Evolutionary conservation across 2,888 invertebrate genomes (phyloP), one percentile per base, ranked within the genome.

Genomic region (Gibbula magus): DNA sequence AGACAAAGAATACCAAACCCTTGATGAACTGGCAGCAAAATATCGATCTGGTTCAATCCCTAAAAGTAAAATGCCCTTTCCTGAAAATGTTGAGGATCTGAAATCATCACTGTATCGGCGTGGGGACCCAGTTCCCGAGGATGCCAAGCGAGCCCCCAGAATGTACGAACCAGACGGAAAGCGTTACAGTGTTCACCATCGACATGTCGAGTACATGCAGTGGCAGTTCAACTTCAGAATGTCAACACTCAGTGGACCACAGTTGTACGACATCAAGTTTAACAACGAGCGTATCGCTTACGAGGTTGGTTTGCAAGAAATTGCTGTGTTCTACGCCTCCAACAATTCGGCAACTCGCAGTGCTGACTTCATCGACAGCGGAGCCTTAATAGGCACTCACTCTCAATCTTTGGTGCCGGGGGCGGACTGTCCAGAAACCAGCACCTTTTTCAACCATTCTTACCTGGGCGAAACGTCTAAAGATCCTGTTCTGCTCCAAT

Each of bases 141-240:
- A 83, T 22, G 77, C 80, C 7, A 77, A 87, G 73, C 80, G 84
- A n/a, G 87, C 88, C 8, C 79, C 79, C 88, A 32, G 76, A 16
- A 82, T 86, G 54, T 84, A 86, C 32, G 89, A 89, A 76, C 90
- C 90, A 1, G 88, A 88, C 39, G 91, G 91, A 0, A 87, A 88
- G 79, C 83, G 91, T 16, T 91, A 89, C 83, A 85, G 84, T 0
- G 85, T 91, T 0, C 76, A 86, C 20, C 89, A 88, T 10, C 85
- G 86, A 0, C 88, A 88, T 73, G 84, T 91, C 1, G 80, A 82
- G 7, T 91, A 89, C 80, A 83, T 89, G 83, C 88, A 86, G 16
- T 91, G 91, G 91, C 79, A 82, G 5, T 90, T 91, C 81, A 83
- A 90, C 80, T 87, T 89, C 78, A 80, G 89, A 35, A 86, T 91